Conservation (phyloP, 2,888 invertebrate genomes). For the Meiosimyza platycephala region DNA sequence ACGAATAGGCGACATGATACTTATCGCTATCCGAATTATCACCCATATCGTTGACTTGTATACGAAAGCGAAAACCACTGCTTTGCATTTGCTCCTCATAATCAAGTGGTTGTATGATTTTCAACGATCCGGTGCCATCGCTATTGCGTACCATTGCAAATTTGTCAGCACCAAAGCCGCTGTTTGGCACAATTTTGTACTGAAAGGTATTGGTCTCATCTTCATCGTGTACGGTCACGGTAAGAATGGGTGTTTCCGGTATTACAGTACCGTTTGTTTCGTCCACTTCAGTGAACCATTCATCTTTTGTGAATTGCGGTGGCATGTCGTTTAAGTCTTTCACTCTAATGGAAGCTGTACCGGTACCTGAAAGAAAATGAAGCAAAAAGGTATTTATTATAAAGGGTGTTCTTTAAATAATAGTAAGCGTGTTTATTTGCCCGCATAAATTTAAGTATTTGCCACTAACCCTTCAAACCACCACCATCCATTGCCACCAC, state of each 20-base stretch:
- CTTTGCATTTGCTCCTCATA: conserved; percentile 94
- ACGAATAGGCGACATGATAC: conserved; percentile 94
- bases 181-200: conserved; percentile 91
- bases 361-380: conserved; percentile 68
- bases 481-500: conserved; percentile 96
- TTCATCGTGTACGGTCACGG: conserved; percentile 94
- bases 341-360: conserved; percentile 93
- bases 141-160: conserved; percentile 96
- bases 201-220: conserved; percentile 96
- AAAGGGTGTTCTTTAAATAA: background rate
- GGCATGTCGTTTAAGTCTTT: conserved; percentile 99
- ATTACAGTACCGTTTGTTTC: conserved; percentile 92
- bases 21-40: conserved; percentile 95
- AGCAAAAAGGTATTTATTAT: too few relatives aligned
- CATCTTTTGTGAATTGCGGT: conserved; percentile 94
- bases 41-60: conserved; percentile 90
- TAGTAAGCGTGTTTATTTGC: background rate
- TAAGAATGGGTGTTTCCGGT: conserved; percentile 92
- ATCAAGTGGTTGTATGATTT: conserved; percentile 94
- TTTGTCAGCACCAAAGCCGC: conserved; percentile 93
- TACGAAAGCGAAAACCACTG: conserved; percentile 93
- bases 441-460: background rate
- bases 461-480: conserved; percentile 83
- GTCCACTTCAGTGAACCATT: conserved; percentile 95
- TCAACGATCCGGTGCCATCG: conserved; percentile 92